A percentile compares a stretch with the other conserved stretches of the same genome.
phyloP scores from a whole-genome alignment of 2,113 vertebrate species.

The Halcyon senegalensis region DNA sequence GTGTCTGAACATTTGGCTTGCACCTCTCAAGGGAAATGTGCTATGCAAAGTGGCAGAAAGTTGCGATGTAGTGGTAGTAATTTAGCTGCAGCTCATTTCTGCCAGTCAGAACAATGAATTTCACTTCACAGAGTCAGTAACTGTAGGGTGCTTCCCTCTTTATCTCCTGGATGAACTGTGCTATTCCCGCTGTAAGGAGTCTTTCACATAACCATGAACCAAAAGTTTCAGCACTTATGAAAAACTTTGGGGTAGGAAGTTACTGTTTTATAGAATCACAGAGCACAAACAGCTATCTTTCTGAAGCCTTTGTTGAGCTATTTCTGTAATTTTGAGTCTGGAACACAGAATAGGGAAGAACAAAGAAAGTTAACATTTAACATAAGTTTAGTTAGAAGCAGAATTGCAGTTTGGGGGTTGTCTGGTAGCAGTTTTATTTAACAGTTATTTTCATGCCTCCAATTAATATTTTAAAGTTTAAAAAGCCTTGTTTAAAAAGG shows the following conservation, averaged over 20 bases:
- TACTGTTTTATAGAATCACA: background rate
- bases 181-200: background rate
- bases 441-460: background rate
- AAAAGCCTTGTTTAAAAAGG: background rate
- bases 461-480: background rate
- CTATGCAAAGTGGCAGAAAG: background rate
- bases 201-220: background rate
- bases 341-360: background rate
- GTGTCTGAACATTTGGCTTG: background rate
- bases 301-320: background rate
- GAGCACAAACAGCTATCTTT: background rate
- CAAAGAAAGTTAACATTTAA: background rate
- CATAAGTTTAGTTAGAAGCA: background rate
- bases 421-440: background rate
- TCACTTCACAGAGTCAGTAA: background rate
- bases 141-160: background rate
- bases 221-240: background rate
- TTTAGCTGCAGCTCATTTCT: constrained; percentile 1
- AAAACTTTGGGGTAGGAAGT: background rate
- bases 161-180: background rate
- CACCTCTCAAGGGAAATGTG: background rate
- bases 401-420: background rate
- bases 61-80: background rate
- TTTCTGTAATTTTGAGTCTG: background rate
- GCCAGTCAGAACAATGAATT: background rate